Base-by-base conservation (phyloP, 2,888 invertebrate species). In the Sinohyriopsis cumingii region DNA sequence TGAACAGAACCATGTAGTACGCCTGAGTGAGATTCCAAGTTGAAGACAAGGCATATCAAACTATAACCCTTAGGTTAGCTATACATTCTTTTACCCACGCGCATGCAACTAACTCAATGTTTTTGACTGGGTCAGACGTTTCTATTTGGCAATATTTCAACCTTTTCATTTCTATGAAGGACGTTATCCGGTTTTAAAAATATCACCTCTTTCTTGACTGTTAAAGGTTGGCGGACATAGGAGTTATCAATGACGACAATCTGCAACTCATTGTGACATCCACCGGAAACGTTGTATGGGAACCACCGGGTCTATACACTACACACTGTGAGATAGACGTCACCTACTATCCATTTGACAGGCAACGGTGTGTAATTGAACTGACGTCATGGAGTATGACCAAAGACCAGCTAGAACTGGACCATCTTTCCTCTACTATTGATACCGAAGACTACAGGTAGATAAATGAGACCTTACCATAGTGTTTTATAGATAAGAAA, bases 341-440 rank as follows among this genome's bases (percentile, higher is more conserved):
- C 59, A 76, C 75, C 1, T 79, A 65, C 68, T 75, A 74, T 63
- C 77, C 77, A 3, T 79, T 76, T 62, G 79, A 77, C 59, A 64
- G 63, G 3, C 77, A 79, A 55, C 63, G 60, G 15, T 77, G 75
- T 55, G 55, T 65, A 15, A 59, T 79, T 28, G 72, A 77, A 6
- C 28, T 77, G 24, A 67, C 72, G 5, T 73, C 74, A 24, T 73
- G 72, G 68, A 65, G 67, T 20, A 75, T 73, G 59, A 75, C 67
- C 28, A 65, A 67, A 28, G 65, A 69, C 54, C 69, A 71, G 25
- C 59, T 76, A 7, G 73, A 69, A 15, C 66, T 76, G 1, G 71
- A 65, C 2, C 66, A 66, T 22, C 19, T 59, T 6, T 57, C 63
- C n/a, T 60, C 68, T 5, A 59, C 28, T 9, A 65, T 76, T 25